Evolutionary conservation across 2,113 vertebrate species (phyloP), one percentile per base, ranked within the genome.

Genomic region (Corythoichthys haematopterus): DNA sequence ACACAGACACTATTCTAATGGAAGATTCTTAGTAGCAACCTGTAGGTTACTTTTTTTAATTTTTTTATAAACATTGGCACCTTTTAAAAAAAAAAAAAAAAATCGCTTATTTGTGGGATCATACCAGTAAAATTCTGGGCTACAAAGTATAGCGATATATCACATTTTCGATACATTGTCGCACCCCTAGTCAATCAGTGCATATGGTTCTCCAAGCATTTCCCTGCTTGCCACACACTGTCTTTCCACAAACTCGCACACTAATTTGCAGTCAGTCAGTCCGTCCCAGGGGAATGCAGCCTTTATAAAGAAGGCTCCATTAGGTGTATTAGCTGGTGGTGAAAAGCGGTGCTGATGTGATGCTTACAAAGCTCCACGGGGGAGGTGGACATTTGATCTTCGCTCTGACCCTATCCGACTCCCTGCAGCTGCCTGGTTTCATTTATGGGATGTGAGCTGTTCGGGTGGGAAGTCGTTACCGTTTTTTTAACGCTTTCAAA

Each of bases 371-470:
- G 85, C 83, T 84, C 74, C 84, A 73, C 74, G 56, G 80, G 86
- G 87, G 84, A 87, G 83, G 80, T 63, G 76, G 88, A 90, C 85
- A 89, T 88, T 79, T 89, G 88, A 89, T 88, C 88, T 84, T 76
- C 80, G 80, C 40, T 77, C 76, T 83, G 88, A 85, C 83, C 82
- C 78, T 76, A 64, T 83, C 78, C 86, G 85, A 86, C 85, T 84
- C 86, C 75, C 73, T 70, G 76, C 69, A 80, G 66, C 71, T 62
- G 80, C 57, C 79, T 83, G 81, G 80, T 84, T 82, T 85, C 68
- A 88, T 85, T 85, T 82, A 84, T 75, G 58, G 76, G 69, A 68
- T 80, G 77, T 76, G 73, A 75, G 53, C 56, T 75, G 57, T 68
- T 77, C 76, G 69, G 74, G 65, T 68, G 66, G 52, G 56, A 65